Conservation (phyloP, 1,140 invertebrate species). For the Homalodisca vitripennis region DNA sequence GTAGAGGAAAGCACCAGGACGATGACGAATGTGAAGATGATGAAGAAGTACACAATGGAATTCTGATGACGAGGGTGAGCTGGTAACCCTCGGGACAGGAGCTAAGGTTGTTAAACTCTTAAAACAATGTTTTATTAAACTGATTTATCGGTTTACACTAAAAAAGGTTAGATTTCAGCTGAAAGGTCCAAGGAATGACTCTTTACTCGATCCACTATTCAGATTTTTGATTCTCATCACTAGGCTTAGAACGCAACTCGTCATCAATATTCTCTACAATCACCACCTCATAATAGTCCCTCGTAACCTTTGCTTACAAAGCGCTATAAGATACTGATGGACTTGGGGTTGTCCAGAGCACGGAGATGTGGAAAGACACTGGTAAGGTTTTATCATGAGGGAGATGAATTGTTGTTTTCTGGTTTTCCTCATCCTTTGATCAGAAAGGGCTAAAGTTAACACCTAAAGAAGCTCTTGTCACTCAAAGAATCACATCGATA, state of each 20-base stretch:
- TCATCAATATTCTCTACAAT: conserved; percentile 39
- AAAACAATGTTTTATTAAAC: conserved; percentile 49
- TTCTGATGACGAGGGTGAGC: conserved; percentile 11
- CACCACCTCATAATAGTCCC: conserved; percentile 39
- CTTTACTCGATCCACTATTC: conserved; percentile 52
- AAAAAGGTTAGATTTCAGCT: conserved; percentile 53
- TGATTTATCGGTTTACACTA: conserved; percentile 50
- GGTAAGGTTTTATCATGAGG: conserved; percentile 52
- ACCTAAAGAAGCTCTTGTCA: conserved; percentile 46
- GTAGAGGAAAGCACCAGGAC: conserved; percentile 36
- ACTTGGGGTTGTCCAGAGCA: conserved; percentile 52
- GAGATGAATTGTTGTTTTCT: conserved; percentile 53
- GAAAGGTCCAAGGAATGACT: conserved; percentile 50
- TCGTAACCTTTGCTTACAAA: conserved; percentile 50
- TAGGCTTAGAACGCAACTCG: conserved; percentile 49
- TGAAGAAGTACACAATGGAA: conserved; percentile 42
- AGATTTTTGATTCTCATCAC: conserved; percentile 53
- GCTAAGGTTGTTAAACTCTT: conserved; percentile 35
- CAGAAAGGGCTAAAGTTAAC: conserved; percentile 46
- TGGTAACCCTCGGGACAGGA: neutral
- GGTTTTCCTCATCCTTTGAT: conserved; percentile 47
- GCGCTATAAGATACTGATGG: conserved; percentile 51
- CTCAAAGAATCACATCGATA: conserved; percentile 53
- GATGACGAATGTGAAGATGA: conserved; percentile 43
- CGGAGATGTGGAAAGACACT: conserved; percentile 50